Evolutionary conservation across 2,888 invertebrate species (phyloP).

Genomic region (Drosophila peninsularis): DNA sequence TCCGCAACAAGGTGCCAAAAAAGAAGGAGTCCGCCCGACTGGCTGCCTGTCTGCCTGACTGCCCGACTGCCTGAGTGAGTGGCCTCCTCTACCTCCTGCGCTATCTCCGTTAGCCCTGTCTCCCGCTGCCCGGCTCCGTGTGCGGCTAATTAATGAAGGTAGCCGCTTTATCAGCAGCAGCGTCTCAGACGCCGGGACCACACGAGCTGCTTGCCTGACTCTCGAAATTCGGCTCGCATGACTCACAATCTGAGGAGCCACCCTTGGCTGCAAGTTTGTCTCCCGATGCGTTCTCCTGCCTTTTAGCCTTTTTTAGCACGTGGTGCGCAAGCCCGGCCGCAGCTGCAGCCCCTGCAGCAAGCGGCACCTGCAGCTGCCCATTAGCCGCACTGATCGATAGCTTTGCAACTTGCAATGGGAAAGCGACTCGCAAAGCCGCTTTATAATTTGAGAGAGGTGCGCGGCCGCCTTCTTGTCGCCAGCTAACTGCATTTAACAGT

Average conservation of each 20-base stretch:
- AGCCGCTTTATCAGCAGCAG: conserved; percentile 54
- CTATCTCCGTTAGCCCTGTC: background rate
- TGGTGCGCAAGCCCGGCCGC: conserved; percentile 43
- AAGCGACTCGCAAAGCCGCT: conserved; percentile 60
- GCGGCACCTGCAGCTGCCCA: conserved; percentile 57
- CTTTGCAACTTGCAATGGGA: conserved; percentile 39
- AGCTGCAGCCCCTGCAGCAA: conserved; percentile 37
- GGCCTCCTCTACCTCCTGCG: background rate
- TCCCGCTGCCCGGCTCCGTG: conserved; percentile 35
- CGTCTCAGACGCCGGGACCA: conserved; percentile 57
- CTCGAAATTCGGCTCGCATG: conserved; percentile 30
- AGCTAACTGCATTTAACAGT: conserved; percentile 72
- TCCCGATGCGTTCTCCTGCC: too few species aligned
- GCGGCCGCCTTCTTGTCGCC: conserved; percentile 30
- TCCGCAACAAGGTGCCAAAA: conserved; percentile 58
- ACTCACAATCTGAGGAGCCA: conserved; percentile 47
- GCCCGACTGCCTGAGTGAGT: background rate
- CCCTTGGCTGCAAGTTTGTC: conserved; percentile 21
- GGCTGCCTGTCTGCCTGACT: background rate
- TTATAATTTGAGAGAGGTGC: conserved; percentile 66
- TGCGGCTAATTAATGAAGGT: conserved; percentile 78
- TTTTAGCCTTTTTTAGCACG: conserved; percentile 49
- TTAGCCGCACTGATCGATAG: conserved; percentile 68
- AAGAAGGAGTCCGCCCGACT: conserved; percentile 7
- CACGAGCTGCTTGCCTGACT: conserved; percentile 42